Base-by-base conservation (phyloP, 2,888 invertebrate species). In the Phoronis australis region DNA sequence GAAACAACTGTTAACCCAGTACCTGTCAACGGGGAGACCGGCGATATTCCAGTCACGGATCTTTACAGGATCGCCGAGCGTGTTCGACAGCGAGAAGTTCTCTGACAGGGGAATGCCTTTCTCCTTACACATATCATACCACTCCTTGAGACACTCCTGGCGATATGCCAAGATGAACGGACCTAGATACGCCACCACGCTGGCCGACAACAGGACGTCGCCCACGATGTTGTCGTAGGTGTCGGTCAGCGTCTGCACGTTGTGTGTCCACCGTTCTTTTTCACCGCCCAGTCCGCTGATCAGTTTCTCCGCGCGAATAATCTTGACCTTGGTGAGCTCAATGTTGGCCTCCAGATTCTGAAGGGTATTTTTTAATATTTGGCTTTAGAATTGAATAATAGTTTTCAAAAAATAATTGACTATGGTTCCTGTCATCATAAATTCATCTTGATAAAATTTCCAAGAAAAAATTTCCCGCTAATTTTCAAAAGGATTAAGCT, bases 1-100 rank as follows among this genome's bases (percentile, higher is more conserved):
- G 31, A 31, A 12, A 31, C 9, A 31, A 31, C 31, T 15, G 9
- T 9, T 31, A 12, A 9, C n/a, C 48, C 38, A 48, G 27, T 55
- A 73, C 73, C 66, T 67, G 55, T 76, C 76, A 4, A 74, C 73
- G 37, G 76, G 76, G 3, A 76, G 62, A 18, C 76, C 75, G 22
- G 71, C 71, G 22, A 75, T 74, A 52, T 76, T 72, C 76, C 76
- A 76, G 45, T 75, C 75, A 39, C 75, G 52, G 38, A 76, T 73
- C 49, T 66, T 70, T 45, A 75, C 76, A 2, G 73, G 72, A 40
- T 76, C 73, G 4, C 76, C 75, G 2, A 76, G 63, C 2, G 72
- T 75, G 25, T 52, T 59, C 21, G 66, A 61, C 40, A 76, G 62
- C 3, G 73, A 71, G 60, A 74, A 76, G 15, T 57, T 44, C 23